Percentiles rank a stretch among this genome's conserved stretches.
phyloP scores from a whole-genome alignment of 2,797 vertebrate species.

The Ataeniobius toweri region DNA sequence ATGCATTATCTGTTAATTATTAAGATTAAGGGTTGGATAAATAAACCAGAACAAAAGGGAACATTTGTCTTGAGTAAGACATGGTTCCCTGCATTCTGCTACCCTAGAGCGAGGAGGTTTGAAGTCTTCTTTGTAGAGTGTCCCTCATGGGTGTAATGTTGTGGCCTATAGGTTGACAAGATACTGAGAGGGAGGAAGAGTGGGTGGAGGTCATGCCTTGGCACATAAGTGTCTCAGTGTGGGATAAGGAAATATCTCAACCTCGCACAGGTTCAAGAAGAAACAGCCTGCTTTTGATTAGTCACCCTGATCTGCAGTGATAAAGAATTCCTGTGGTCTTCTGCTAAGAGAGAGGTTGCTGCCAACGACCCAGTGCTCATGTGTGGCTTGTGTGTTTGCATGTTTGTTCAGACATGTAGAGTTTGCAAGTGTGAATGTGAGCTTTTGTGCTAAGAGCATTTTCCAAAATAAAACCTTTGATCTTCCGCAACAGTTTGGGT shows the following conservation, averaged over 20 bases:
- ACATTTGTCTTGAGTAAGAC: slow-evolving; percentile 75
- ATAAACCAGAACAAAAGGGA: slow-evolving; percentile 73
- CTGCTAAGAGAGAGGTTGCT: slow-evolving; percentile 70
- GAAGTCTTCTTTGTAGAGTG: slow-evolving; percentile 52
- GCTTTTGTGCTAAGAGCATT: slow-evolving; percentile 10
- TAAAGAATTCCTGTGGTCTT: slow-evolving; percentile 92
- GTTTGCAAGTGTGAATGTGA: slow-evolving; percentile 7
- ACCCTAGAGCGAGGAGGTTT: slow-evolving; percentile 60
- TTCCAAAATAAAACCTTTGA: slow-evolving; percentile 1
- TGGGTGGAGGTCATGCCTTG: slow-evolving; percentile 56
- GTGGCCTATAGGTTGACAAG: slow-evolving; percentile 18
- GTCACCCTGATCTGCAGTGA: slow-evolving; percentile 82
- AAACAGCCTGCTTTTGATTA: slow-evolving; percentile 88
- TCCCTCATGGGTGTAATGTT: slow-evolving; percentile 41
- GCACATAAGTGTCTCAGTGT: slow-evolving; percentile 60
- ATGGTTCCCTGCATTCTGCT: slow-evolving; percentile 51
- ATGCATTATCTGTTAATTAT: slow-evolving; percentile 77
- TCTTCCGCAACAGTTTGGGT: slow-evolving; percentile 1
- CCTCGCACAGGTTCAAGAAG: slow-evolving; percentile 76
- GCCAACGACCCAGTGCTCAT: slow-evolving; percentile 43
- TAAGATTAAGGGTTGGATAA: slow-evolving; percentile 71
- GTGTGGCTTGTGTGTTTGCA: slow-evolving; percentile 60
- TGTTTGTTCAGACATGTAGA: slow-evolving; percentile 56
- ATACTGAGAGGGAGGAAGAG: slow-evolving; percentile 11
- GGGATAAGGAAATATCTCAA: slow-evolving; percentile 71